Conservation (phyloP, 2,888 invertebrate genomes). For the Pandemis heparana region DNA sequence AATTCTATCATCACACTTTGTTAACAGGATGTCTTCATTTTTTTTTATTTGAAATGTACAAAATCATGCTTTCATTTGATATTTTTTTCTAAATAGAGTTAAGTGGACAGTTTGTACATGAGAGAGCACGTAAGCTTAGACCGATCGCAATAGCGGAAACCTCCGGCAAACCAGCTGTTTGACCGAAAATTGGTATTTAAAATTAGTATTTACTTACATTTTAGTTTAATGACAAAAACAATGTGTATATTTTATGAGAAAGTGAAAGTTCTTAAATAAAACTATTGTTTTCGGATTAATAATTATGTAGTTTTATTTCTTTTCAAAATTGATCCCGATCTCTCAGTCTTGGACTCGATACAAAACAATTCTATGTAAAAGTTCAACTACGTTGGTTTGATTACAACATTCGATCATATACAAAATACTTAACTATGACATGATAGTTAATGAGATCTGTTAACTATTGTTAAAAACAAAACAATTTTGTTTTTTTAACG, state of each 20-base stretch:
- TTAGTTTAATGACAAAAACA: slow-evolving; percentile 86
- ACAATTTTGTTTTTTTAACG: neutral
- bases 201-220: slow-evolving; percentile 86
- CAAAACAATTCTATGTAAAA: slow-evolving; percentile 14
- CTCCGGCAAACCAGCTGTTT: slow-evolving; percentile 61
- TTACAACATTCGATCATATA: slow-evolving; percentile 7
- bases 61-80: slow-evolving; percentile 83
- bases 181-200: slow-evolving; percentile 84
- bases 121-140: slow-evolving; percentile 61
- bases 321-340: slow-evolving; percentile 51
- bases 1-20: slow-evolving; percentile 83
- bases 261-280: slow-evolving; percentile 86
- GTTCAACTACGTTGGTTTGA: slow-evolving; percentile 6
- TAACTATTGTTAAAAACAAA: neutral
- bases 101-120: slow-evolving; percentile 82
- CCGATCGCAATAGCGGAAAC: slow-evolving; percentile 65
- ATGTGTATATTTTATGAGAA: slow-evolving; percentile 86
- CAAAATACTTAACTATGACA: neutral
- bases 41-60: slow-evolving; percentile 81
- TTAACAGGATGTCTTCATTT: slow-evolving; percentile 70
- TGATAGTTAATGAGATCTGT: slow-evolving; percentile 12
- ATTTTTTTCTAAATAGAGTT: slow-evolving; percentile 81
- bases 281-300: slow-evolving; percentile 86
- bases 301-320: slow-evolving; percentile 80
- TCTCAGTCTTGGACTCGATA: slow-evolving; percentile 15